Evolutionary conservation across 2,888 invertebrate genomes (phyloP).

Genomic region (Mesochorus sp.): DNA sequence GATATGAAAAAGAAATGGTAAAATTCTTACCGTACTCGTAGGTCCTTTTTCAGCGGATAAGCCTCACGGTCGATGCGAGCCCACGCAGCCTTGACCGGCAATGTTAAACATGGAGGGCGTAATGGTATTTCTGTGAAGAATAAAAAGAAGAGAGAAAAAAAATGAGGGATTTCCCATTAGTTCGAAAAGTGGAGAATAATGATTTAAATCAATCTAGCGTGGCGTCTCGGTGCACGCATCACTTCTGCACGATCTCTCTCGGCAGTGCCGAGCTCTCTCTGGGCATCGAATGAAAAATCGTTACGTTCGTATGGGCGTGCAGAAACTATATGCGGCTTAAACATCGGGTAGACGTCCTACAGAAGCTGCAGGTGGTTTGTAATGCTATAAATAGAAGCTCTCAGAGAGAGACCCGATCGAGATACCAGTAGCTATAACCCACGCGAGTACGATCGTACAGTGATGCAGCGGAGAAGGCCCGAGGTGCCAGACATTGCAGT

Average conservation of each 20-base stretch:
- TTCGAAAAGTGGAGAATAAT: slow-evolving; percentile 22
- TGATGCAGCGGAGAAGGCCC: slow-evolving; percentile 34
- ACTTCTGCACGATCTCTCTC: too few species aligned
- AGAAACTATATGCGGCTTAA: slow-evolving; percentile 1
- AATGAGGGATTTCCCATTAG: slow-evolving; percentile 30
- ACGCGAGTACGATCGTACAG: slow-evolving; percentile 51
- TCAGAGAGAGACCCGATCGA: slow-evolving; percentile 49
- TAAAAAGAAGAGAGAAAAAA: slow-evolving; percentile 18
- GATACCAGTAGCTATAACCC: slow-evolving; percentile 59
- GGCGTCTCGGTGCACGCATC: too few species aligned
- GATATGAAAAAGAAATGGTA: slow-evolving; percentile 25
- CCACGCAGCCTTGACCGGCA: slow-evolving; percentile 78
- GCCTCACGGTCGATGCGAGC: slow-evolving; percentile 79
- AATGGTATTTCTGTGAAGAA: slow-evolving; percentile 71
- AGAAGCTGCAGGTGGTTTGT: slow-evolving; percentile 66
- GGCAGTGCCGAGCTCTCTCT: too few species aligned
- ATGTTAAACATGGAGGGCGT: slow-evolving; percentile 77
- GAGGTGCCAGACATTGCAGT: slow-evolving; percentile 25
- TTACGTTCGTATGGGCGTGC: slow-evolving; percentile 33
- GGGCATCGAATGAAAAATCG: slow-evolving; percentile 40
- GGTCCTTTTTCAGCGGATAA: slow-evolving; percentile 78
- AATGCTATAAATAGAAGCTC: slow-evolving; percentile 63
- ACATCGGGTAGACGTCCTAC: slow-evolving; percentile 47
- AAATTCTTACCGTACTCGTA: slow-evolving; percentile 77
- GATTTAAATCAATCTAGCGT: slow-evolving; percentile 1